Evolutionary conservation across 2,888 invertebrate species (phyloP), one percentile per base, ranked within the genome.

Genomic region (Coleophora deauratella): DNA sequence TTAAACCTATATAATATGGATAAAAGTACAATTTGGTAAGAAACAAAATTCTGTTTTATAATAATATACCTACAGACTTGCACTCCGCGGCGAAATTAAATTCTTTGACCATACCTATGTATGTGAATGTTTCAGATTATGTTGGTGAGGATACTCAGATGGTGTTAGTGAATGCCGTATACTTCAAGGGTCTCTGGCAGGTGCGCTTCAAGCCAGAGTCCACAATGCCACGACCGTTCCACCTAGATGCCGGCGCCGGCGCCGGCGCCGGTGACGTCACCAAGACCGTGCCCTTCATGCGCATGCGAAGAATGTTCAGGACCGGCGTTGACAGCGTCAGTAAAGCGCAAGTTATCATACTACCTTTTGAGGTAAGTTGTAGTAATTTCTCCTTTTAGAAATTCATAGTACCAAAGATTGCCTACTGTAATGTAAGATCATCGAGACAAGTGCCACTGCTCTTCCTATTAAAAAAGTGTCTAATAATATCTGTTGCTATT

Each of bases 141-240:
- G 45, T 91, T 2, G 64, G 78, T 14, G 67, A 81, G 10, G 85
- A 88, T 1, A 76, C 89, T 7, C 86, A 89, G 48, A 66, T 93
- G 71, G 66, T 93, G 6, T 61, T 92, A 28, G 81, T 89, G 4
- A 94, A 92, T 57, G 91, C 91, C 2, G 72, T 93, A 14, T 93
- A 88, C 71, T 93, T 93, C 82, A 91, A 92, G 68, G 93, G 93
- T 0, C 60, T 87, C 0, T 94, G 93, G 93, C 74, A 86, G 15
- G 73, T 85, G 31, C 88, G 87, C 37, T 95, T 94, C 61, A 79
- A 87, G 6, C 66, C 72, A 13, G 76, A 87, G 37, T 56, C 77
- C 1, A 93, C 92, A 0, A 55, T 54, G 38, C 47, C 62, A 0
- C 81, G 74, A 7, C 70, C 73, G 10, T 95, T 95, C 68, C 66